These are phyloP conservation scores for Ommatoiulus sabulosus DNA, from an alignment of 2,888 invertebrate genomes.

Conservation along the genomic window DNA sequence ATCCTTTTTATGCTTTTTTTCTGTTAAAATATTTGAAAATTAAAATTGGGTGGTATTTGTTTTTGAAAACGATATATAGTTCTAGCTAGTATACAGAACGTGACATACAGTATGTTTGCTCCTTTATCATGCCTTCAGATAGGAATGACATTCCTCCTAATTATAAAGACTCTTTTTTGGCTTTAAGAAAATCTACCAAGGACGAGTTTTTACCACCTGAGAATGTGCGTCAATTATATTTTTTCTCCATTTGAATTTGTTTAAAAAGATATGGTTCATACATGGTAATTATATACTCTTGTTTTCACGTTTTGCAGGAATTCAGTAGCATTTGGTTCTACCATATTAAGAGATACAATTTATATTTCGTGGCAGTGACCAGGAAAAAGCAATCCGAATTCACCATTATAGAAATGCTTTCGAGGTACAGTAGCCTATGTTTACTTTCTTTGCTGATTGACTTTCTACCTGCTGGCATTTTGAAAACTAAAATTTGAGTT, in stretches of 20 bases:
- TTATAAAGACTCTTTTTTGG: neutral
- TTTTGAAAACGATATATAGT: neutral
- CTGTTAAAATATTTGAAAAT: too few relatives aligned
- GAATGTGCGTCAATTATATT: neutral
- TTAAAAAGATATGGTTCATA: neutral
- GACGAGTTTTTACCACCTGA: conserved; percentile 4
- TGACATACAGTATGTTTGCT: neutral
- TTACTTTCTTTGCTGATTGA: too few relatives aligned
- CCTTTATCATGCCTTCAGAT: neutral
- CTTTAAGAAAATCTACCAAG: neutral
- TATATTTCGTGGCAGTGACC: conserved; percentile 28
- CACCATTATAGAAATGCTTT: neutral
- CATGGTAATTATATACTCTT: neutral
- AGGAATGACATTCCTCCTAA: conserved; percentile 29
- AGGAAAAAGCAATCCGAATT: conserved; percentile 13
- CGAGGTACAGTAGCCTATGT: neutral
- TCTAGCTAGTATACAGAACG: too few relatives aligned
- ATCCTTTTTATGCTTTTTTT: neutral
- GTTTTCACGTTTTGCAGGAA: neutral
- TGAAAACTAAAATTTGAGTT: too few relatives aligned
- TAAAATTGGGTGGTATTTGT: too few relatives aligned
- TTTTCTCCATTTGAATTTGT: neutral
- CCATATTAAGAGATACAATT: conserved; percentile 25
- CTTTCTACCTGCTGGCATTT: too few relatives aligned
- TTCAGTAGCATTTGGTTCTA: conserved; percentile 9